Evolutionary conservation across 2,113 vertebrate genomes (phyloP), one percentile per base, ranked within the genome.

Genomic region (Falcunculus frontatus): DNA sequence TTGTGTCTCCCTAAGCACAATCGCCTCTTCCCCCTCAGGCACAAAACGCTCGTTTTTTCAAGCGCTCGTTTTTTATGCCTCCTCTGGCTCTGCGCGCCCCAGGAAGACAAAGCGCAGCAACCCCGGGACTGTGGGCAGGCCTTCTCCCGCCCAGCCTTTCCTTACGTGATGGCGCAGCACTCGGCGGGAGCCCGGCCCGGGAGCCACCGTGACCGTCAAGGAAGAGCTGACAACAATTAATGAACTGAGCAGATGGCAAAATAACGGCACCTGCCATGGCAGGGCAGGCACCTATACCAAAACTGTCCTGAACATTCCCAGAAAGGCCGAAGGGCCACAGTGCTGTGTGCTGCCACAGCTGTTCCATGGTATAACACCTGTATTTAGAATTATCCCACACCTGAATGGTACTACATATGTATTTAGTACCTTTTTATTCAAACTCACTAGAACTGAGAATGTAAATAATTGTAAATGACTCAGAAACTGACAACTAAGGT

Each of bases 1-100:
- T 17, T 10, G 15, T 18, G 10, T 56, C 21, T 26, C 67, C 37
- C 18, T 10, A 7, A 75, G 42, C 18, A 23, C 41, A 50, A 7
- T 0, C 1, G 16, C 16, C 13, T 18, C 37, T 21, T 42, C 23
- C 30, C 32, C 57, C 10, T 41, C 47, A 33, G 20, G 19, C 10
- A 16, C 11, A 4, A 3, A 44, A 15, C 9, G 46, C 8, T 16
- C 0, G 1, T n/a, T 16, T n/a, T n/a, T n/a, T n/a, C n/a, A n/a
- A n/a, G n/a, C n/a, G n/a, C n/a, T n/a, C n/a, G n/a, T n/a, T n/a
- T n/a, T n/a, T 18, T 2, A 11, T 3, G 52, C 42, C 6, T 1
- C 17, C 0, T 1, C 5, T 0, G 6, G 37, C 76, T 19, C 33
- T 1, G 21, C 25, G 41, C 50, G 37, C 14, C 65, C 3, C 26